Percentiles rank a stretch among this genome's conserved stretches.
These are phyloP conservation scores for Potamilus streckersoni DNA, from an alignment of 1,140 invertebrate species.

Conservation along the genomic window DNA sequence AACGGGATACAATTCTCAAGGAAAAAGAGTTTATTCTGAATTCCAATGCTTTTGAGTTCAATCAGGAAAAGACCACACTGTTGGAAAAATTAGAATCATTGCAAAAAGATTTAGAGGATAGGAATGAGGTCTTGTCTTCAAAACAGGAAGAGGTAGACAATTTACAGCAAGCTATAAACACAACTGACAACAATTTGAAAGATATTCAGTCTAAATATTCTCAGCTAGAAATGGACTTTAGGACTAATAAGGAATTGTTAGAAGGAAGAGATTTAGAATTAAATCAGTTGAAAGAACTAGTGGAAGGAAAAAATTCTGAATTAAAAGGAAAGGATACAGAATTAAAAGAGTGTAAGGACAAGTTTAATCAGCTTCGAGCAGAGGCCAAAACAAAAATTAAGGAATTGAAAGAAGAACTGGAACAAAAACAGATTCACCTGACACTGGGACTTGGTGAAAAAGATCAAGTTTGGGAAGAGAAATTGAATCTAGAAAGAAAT, in stretches of 20 bases:
- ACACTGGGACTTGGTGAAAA: conserved; percentile 3
- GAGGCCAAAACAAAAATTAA: conserved; percentile 46
- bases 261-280: conserved; percentile 6
- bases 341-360: conserved; percentile 30
- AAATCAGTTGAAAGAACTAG: conserved; percentile 10
- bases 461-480: conserved; percentile 8
- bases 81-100: conserved; percentile 29
- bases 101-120: conserved; percentile 26
- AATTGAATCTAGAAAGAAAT: conserved; percentile 13
- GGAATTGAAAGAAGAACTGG: conserved; percentile 42
- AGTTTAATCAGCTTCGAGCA: conserved; percentile 43
- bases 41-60: conserved; percentile 29
- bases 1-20: background rate
- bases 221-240: too few relatives aligned
- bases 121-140: conserved; percentile 5
- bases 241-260: background rate
- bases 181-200: conserved; percentile 28
- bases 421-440: conserved; percentile 1
- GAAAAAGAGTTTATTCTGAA: conserved; percentile 38
- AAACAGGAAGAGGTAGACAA: conserved; percentile 44
- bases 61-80: conserved; percentile 37
- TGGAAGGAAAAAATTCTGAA: conserved; percentile 25
- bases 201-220: too few relatives aligned
- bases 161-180: conserved; percentile 38
- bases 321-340: conserved; percentile 32